Conservation (phyloP, 2,888 invertebrate species). For the Alentia gelatinosa region DNA sequence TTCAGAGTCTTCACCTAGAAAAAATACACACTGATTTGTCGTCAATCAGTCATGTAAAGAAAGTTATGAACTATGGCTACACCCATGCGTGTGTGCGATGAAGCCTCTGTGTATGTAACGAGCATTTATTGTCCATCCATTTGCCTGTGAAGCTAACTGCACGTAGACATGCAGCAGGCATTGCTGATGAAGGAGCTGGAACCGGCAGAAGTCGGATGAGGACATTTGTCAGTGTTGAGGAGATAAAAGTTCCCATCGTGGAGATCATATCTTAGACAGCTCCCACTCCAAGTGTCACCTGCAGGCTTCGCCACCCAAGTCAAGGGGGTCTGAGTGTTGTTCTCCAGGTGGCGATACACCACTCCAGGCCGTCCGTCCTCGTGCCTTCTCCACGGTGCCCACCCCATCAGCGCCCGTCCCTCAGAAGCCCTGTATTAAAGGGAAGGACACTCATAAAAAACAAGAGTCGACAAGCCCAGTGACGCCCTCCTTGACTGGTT, state of each 20-base stretch:
- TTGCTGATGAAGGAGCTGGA: no score
- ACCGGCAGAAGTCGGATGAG: no score
- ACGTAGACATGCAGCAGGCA: no score
- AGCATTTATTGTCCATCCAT: no score
- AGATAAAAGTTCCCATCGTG: not conserved
- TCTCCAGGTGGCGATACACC: not conserved
- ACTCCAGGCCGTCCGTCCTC: not conserved
- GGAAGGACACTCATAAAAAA: not conserved
- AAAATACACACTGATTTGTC: not conserved
- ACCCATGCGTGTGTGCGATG: no score
- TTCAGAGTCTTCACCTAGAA: not conserved
- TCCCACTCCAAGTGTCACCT: not conserved
- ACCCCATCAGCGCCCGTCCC: not conserved
- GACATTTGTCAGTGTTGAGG: no score
- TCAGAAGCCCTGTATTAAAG: not conserved
- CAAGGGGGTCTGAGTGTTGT: not conserved
- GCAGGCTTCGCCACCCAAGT: no score
- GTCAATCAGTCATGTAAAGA: not conserved
- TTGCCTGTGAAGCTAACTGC: no score
- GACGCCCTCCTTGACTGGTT: constrained; percentile 11
- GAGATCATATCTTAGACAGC: not conserved
- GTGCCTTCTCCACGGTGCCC: not conserved
- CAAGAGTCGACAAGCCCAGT: not conserved
- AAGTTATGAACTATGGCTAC: no score
- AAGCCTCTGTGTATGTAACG: no score